Percentiles rank a stretch among this genome's conserved stretches.
Evolutionary conservation across 2,888 invertebrate genomes (phyloP).

Genomic region (Metallyticus violacea): DNA sequence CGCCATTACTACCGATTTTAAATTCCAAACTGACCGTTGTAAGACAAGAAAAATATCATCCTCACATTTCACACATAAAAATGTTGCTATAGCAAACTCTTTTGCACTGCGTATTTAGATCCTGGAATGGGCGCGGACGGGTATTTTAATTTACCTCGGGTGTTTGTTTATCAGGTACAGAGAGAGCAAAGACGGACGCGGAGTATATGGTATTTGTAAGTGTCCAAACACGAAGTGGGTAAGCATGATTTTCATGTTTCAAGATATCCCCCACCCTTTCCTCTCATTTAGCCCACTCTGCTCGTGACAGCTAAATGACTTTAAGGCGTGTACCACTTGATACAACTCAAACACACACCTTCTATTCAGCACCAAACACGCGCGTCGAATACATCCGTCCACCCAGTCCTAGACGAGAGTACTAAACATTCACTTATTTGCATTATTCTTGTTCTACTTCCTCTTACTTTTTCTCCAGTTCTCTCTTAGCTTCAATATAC

Average conservation of each 20-base stretch:
- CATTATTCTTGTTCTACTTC: not conserved
- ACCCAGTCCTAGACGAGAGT: not conserved
- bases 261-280: not conserved
- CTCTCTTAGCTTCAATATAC: no score
- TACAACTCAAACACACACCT: not conserved
- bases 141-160: no score
- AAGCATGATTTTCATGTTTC: not conserved
- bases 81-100: no score
- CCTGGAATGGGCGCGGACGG: not conserved
- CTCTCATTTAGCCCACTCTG: not conserved
- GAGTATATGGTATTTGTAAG: not conserved
- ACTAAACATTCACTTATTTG: not conserved
- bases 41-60: no score
- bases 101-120: not conserved
- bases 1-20: no score
- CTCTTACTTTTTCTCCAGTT: not conserved
- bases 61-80: no score
- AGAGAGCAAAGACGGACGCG: not conserved
- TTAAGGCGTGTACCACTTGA: not conserved
- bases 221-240: not conserved
- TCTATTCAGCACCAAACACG: not conserved
- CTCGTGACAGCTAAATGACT: not conserved
- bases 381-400: not conserved
- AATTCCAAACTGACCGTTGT: no score
- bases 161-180: not conserved